Evolutionary conservation across 2,888 invertebrate genomes (phyloP).

Genomic region (Machimus rusticus): DNA sequence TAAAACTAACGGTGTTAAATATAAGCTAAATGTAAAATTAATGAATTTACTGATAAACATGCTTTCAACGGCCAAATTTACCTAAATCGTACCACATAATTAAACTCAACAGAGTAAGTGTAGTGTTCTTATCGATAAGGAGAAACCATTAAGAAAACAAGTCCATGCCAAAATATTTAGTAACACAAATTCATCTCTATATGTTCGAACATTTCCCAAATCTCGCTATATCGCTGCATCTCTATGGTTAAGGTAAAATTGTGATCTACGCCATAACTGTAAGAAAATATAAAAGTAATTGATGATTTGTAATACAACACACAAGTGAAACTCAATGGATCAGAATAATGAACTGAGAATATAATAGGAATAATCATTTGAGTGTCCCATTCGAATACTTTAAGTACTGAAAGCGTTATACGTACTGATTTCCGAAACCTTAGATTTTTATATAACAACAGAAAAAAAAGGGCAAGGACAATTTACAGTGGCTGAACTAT

Average conservation of each 20-base stretch:
- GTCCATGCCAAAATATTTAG: not conserved
- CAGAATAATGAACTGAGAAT: not conserved
- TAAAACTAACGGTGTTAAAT: not conserved
- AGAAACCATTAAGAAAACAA: not conserved
- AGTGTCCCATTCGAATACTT: not conserved
- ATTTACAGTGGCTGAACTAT: not conserved
- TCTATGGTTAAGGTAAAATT: not conserved
- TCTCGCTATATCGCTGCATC: not conserved
- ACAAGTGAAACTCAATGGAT: not conserved
- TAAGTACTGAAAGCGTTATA: not conserved
- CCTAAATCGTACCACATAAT: slow-evolving; percentile 11
- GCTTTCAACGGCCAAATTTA: slow-evolving; percentile 36
- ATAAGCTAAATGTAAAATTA: slow-evolving; percentile 24
- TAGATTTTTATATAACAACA: not conserved
- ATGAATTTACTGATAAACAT: slow-evolving; percentile 16
- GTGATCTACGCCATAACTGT: not conserved
- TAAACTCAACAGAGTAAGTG: not conserved
- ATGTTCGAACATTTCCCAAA: not conserved
- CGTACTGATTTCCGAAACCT: not conserved
- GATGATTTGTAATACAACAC: not conserved
- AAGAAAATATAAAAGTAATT: not conserved
- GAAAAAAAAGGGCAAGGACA: not conserved
- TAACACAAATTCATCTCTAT: not conserved
- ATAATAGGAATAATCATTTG: not conserved
- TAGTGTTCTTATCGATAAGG: slow-evolving; percentile 13